Conservation (phyloP, 2,113 vertebrate genomes). For the Casuarius casuarius region DNA sequence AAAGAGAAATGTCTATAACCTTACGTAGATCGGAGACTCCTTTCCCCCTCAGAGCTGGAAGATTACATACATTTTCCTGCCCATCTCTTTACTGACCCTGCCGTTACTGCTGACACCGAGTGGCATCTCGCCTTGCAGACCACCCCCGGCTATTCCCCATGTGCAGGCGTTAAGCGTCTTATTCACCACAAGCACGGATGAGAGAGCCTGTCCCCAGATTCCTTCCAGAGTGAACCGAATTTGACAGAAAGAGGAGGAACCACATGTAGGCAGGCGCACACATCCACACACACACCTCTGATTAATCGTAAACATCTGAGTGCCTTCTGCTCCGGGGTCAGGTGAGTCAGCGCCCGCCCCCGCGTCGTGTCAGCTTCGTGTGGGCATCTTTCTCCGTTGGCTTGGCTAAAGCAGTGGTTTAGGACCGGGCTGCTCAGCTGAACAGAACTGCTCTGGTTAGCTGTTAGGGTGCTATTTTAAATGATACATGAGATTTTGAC, state of each 20-base stretch:
- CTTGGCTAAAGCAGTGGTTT: background rate
- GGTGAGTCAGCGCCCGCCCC: background rate
- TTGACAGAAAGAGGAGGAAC: background rate
- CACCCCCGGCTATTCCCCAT: background rate
- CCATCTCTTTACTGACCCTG: background rate
- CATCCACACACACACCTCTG: background rate
- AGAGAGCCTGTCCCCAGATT: background rate
- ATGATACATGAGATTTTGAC: accelerated
- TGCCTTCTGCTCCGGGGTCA: background rate
- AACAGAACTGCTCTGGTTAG: accelerated
- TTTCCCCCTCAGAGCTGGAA: background rate
- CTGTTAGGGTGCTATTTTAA: accelerated
- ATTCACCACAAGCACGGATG: too few species aligned
- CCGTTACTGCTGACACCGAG: background rate
- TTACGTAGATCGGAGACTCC: background rate
- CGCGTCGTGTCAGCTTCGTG: background rate
- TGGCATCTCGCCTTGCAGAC: background rate
- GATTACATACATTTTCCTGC: background rate
- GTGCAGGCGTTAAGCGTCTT: too few species aligned
- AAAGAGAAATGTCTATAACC: background rate
- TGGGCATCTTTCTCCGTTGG: background rate
- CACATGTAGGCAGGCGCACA: background rate
- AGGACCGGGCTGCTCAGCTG: background rate
- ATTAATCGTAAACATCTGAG: background rate
- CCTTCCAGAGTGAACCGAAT: background rate